Conservation (phyloP, 2,888 invertebrate genomes). For the Pecten maximus region DNA sequence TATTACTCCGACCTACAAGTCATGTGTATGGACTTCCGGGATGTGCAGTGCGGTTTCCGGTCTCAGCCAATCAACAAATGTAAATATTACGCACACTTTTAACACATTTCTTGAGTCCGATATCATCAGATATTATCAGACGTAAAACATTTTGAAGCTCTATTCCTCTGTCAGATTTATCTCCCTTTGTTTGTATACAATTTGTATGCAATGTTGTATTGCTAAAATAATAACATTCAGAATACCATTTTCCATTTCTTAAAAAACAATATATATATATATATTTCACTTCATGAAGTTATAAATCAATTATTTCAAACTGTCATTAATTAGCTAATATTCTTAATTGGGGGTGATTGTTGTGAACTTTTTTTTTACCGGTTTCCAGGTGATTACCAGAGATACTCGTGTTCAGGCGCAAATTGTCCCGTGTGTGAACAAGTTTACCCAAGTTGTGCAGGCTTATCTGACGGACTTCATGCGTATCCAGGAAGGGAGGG, state of each 20-base stretch:
- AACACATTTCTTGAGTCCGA: too few species aligned
- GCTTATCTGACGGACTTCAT: conserved; percentile 68
- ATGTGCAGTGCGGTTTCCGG: conserved; percentile 67
- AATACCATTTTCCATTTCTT: too few species aligned
- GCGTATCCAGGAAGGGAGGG: conserved; percentile 62
- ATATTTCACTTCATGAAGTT: too few species aligned
- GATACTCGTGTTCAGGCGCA: conserved; percentile 54
- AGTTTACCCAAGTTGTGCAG: conserved; percentile 66
- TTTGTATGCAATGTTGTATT: too few species aligned
- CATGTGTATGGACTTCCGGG: conserved; percentile 63
- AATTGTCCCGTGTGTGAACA: conserved; percentile 63
- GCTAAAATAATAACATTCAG: too few species aligned
- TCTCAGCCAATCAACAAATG: conserved; percentile 69
- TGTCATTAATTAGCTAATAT: too few species aligned
- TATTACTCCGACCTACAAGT: conserved; percentile 63
- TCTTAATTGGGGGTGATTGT: too few species aligned
- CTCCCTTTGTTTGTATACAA: too few species aligned
- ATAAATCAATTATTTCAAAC: too few species aligned
- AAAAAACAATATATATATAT: too few species aligned
- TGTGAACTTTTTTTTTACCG: neutral
- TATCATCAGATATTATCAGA: neutral
- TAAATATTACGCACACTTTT: conserved; percentile 58
- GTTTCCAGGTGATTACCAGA: conserved; percentile 69
- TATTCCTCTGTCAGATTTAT: too few species aligned
- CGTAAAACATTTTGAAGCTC: neutral